phyloP scores from a whole-genome alignment of 2,797 vertebrate species.

The Eurystomus glaucurus region DNA sequence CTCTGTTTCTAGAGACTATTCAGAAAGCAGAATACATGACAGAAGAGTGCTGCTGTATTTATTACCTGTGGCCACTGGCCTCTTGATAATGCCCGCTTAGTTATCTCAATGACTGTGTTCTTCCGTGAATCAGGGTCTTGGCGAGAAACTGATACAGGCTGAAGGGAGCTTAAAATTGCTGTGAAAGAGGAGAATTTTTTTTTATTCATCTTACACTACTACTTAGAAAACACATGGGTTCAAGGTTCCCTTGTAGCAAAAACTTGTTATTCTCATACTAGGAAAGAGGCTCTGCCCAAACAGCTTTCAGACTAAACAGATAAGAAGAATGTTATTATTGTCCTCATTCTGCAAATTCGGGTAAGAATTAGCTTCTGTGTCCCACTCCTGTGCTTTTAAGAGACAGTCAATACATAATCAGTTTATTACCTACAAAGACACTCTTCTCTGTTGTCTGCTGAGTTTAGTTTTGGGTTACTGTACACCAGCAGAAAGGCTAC shows the following conservation, averaged over 20 bases:
- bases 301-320: background rate
- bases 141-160: conserved; percentile 94
- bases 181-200: background rate
- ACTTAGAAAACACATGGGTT: background rate
- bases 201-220: background rate
- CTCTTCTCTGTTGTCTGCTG: background rate
- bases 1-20: background rate
- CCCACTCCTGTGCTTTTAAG: background rate
- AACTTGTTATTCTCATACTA: background rate
- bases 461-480: background rate
- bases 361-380: background rate
- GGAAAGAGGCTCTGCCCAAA: background rate
- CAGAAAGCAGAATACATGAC: background rate
- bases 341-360: background rate
- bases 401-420: background rate
- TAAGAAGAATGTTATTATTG: background rate
- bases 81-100: conserved; percentile 88
- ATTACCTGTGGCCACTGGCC: conserved; percentile 95
- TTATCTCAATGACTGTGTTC: conserved; percentile 94
- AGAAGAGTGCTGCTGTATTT: background rate
- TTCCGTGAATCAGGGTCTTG: conserved; percentile 94
- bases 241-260: background rate
- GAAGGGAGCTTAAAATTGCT: conserved; percentile 92
- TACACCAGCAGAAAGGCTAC: background rate
- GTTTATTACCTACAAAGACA: background rate